phyloP scores from a whole-genome alignment of 2,888 invertebrate genomes.

The Dolichomitus sp. region DNA sequence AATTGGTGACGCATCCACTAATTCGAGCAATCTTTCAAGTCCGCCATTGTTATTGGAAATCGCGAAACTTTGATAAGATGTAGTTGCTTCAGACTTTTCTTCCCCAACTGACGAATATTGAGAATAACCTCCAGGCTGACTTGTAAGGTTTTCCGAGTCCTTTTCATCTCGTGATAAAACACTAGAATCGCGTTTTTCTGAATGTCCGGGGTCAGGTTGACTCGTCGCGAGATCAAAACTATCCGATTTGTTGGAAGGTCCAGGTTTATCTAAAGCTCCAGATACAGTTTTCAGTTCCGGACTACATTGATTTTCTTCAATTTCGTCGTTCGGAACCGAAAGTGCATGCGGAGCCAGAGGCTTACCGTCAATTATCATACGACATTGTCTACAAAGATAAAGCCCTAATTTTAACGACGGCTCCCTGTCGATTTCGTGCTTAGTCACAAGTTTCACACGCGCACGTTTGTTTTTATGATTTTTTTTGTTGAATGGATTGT shows the following conservation, averaged over 20 bases:
- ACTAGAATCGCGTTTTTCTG: conserved; percentile 11
- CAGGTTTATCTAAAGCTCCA: too few species aligned
- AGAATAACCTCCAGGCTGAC: conserved; percentile 23
- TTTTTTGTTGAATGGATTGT: conserved; percentile 32
- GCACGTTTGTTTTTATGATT: conserved; percentile 41
- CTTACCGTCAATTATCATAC: too few species aligned
- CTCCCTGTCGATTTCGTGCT: neutral
- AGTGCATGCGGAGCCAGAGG: too few species aligned
- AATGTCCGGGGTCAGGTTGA: conserved; percentile 28
- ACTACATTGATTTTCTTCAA: too few species aligned
- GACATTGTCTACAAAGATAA: neutral
- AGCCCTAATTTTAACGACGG: neutral
- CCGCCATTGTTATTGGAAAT: conserved; percentile 28
- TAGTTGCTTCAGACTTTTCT: conserved; percentile 31
- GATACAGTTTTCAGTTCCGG: too few species aligned
- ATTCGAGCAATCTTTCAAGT: conserved; percentile 31
- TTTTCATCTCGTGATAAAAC: neutral
- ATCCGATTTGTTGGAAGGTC: conserved; percentile 8
- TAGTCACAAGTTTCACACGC: conserved; percentile 8
- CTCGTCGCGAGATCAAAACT: conserved; percentile 10
- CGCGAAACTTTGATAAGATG: neutral
- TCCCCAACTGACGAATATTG: conserved; percentile 33
- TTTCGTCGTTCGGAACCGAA: too few species aligned
- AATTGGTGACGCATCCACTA: conserved; percentile 9
- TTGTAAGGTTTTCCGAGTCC: neutral